Evolutionary conservation across 1,140 invertebrate genomes (phyloP).

Genomic region (Octopus bimaculoides): DNA sequence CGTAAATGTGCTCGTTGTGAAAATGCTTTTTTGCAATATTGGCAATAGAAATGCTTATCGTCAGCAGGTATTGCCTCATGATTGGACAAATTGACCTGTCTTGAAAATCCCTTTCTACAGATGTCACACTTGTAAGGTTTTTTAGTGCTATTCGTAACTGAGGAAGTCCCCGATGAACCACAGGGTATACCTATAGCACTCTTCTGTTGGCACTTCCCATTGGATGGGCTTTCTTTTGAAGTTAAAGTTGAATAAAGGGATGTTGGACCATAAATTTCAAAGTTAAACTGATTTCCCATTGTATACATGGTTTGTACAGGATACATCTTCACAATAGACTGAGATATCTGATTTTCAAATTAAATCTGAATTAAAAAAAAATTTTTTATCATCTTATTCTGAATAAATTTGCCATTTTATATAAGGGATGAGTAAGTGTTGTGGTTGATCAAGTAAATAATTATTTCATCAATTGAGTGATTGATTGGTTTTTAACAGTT

Average conservation of each 20-base stretch:
- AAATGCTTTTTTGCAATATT: slow-evolving; percentile 21
- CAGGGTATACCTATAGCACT: not conserved
- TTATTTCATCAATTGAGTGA: too few relatives aligned
- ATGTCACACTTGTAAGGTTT: slow-evolving; percentile 19
- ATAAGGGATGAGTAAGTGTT: too few relatives aligned
- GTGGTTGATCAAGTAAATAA: too few relatives aligned
- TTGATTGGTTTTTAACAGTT: too few relatives aligned
- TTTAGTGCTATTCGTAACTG: not conserved
- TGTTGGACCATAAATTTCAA: not conserved
- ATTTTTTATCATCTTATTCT: too few relatives aligned
- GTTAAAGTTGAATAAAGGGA: not conserved
- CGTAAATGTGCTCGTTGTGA: slow-evolving; percentile 17
- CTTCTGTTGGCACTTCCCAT: not conserved
- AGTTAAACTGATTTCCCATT: slow-evolving; percentile 7
- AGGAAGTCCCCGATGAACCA: not conserved
- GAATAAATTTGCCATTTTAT: too few relatives aligned
- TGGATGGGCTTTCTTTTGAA: not conserved
- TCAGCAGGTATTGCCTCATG: slow-evolving; percentile 17
- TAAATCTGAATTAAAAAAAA: too few relatives aligned
- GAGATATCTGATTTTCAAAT: not conserved
- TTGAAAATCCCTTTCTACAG: slow-evolving; percentile 20
- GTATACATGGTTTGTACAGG: not conserved
- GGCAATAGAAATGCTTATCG: slow-evolving; percentile 17
- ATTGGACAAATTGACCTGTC: slow-evolving; percentile 9
- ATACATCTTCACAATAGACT: slow-evolving; percentile 1